Evolutionary conservation across 2,888 invertebrate genomes (phyloP).

Genomic region (Drosophila koepferae): DNA sequence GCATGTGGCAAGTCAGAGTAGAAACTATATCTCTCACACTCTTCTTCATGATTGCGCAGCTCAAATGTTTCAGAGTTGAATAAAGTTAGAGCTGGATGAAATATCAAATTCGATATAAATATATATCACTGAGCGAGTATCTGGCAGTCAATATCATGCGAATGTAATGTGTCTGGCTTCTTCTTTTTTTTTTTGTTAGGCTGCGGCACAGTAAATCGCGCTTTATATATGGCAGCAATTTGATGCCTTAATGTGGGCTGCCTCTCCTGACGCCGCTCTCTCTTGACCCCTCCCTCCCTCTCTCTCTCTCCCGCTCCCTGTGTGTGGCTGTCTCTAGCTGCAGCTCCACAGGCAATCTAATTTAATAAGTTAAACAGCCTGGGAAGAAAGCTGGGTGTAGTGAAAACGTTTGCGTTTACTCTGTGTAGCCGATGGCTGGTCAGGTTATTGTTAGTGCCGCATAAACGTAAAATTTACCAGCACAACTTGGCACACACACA

Average conservation of each 20-base stretch:
- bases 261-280: neutral
- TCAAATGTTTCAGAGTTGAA: neutral
- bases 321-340: slow-evolving; percentile 16
- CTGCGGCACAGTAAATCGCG: slow-evolving; percentile 51
- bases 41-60: neutral
- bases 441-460: slow-evolving; percentile 66
- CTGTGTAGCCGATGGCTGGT: slow-evolving; percentile 33
- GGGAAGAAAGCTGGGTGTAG: slow-evolving; percentile 11
- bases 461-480: slow-evolving; percentile 59
- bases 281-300: neutral
- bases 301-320: neutral
- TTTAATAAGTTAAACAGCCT: slow-evolving; percentile 60
- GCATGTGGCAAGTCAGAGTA: too few relatives aligned
- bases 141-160: neutral
- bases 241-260: slow-evolving; percentile 52
- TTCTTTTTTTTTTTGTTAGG: slow-evolving; percentile 13
- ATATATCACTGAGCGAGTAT: neutral
- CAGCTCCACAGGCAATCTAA: slow-evolving; percentile 57
- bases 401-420: slow-evolving; percentile 12
- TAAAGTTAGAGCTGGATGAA: too few relatives aligned
- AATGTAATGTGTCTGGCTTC: neutral
- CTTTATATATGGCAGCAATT: slow-evolving; percentile 66
- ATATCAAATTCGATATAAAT: neutral
- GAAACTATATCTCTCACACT: too few relatives aligned
- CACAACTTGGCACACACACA: neutral